Evolutionary conservation across 2,113 vertebrate genomes (phyloP).

Genomic region (Platycercus adscitus): DNA sequence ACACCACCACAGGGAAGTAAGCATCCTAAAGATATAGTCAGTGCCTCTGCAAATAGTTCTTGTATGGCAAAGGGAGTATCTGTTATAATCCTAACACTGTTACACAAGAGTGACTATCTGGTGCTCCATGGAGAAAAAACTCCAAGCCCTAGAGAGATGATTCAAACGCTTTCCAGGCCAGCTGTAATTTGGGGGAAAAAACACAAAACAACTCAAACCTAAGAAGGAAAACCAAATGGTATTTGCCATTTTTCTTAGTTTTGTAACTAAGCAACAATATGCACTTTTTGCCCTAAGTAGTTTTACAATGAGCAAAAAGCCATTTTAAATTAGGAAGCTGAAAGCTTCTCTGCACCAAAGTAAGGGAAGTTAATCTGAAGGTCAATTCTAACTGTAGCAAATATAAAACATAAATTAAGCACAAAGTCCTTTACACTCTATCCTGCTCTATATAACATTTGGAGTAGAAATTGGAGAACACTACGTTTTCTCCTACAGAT

Average conservation of each 20-base stretch:
- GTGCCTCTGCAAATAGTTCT: not conserved
- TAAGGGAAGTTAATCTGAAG: not conserved
- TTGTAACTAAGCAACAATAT: not conserved
- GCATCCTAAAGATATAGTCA: not conserved
- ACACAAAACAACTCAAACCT: not conserved
- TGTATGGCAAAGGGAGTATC: not conserved
- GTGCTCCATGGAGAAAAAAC: not conserved
- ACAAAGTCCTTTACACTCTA: not conserved
- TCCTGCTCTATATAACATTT: not conserved
- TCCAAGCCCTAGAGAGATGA: not conserved
- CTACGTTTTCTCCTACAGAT: not conserved
- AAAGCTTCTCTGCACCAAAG: not conserved
- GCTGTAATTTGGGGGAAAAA: not conserved
- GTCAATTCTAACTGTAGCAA: not conserved
- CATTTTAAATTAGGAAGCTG: not conserved
- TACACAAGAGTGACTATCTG: not conserved
- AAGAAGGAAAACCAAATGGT: not conserved
- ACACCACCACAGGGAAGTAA: not conserved
- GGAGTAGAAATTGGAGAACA: not conserved
- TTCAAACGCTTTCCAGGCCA: not conserved
- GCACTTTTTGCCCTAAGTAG: not conserved
- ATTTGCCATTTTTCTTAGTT: not conserved
- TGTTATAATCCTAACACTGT: not conserved
- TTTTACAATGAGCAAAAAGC: not conserved
- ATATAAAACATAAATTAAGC: constrained; percentile 2